These are phyloP conservation scores for Chloromyia formosa DNA, from an alignment of 2,888 invertebrate genomes.

Conservation along the genomic window DNA sequence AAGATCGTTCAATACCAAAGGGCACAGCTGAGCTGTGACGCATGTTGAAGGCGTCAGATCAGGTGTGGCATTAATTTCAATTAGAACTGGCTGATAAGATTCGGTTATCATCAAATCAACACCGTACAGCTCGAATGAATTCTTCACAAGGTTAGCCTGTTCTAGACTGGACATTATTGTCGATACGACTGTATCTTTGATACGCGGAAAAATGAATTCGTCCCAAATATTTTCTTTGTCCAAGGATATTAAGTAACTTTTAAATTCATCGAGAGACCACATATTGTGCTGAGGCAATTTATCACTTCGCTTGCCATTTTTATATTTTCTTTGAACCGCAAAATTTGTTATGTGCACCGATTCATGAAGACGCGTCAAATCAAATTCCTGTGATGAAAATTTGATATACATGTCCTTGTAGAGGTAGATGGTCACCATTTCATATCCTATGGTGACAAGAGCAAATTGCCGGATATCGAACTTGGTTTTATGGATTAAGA, in stretches of 20 bases:
- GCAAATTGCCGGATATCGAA: conserved; percentile 94
- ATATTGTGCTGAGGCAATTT: conserved; percentile 80
- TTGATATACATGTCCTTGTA: conserved; percentile 86
- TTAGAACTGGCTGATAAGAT: conserved; percentile 85
- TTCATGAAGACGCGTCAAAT: conserved; percentile 80
- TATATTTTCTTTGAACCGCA: conserved; percentile 83
- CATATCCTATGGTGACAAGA: conserved; percentile 74
- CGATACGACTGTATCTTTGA: conserved; percentile 84
- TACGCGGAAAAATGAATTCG: conserved; percentile 81
- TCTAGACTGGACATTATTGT: conserved; percentile 82
- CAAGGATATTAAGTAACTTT: conserved; percentile 68
- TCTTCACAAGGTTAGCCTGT: conserved; percentile 72
- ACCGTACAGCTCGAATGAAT: conserved; percentile 89
- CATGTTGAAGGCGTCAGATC: conserved; percentile 83
- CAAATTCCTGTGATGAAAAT: conserved; percentile 86
- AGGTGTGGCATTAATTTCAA: conserved; percentile 92
- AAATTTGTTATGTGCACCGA: conserved; percentile 89
- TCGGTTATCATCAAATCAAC: conserved; percentile 92
- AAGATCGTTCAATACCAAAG: conserved; percentile 81
- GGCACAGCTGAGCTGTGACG: conserved; percentile 84
- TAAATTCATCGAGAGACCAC: conserved; percentile 83
- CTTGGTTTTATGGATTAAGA: conserved; percentile 84
- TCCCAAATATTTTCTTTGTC: conserved; percentile 70
- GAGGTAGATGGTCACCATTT: conserved; percentile 80
- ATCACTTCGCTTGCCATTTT: conserved; percentile 65